Evolutionary conservation across 2,888 invertebrate genomes (phyloP).

Genomic region (Elysia crispata): DNA sequence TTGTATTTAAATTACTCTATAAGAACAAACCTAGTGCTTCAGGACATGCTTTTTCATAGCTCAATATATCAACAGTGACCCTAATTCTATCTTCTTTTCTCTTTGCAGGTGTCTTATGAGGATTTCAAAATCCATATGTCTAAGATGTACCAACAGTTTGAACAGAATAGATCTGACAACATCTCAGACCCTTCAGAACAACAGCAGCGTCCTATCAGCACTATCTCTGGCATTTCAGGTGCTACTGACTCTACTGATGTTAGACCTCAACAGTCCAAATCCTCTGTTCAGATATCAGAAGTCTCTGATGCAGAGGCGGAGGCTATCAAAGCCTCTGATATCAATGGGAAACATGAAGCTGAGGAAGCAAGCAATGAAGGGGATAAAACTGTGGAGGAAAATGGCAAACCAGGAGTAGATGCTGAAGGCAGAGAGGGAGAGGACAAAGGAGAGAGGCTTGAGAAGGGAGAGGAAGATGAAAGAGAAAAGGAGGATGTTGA

Average conservation of each 20-base stretch:
- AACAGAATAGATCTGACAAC: constrained; percentile 94
- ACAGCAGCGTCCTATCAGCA: constrained; percentile 94
- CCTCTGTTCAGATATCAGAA: constrained; percentile 71
- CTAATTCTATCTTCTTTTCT: neutral
- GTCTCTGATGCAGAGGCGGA: constrained; percentile 55
- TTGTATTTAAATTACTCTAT: no score
- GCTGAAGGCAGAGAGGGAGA: constrained; percentile 54
- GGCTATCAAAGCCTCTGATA: constrained; percentile 36
- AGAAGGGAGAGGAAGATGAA: constrained; percentile 41
- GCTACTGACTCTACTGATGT: constrained; percentile 42
- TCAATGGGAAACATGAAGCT: constrained; percentile 64
- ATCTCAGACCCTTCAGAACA: constrained; percentile 95
- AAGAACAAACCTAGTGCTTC: no score
- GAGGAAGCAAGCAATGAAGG: constrained; percentile 49
- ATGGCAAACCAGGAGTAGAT: constrained; percentile 31
- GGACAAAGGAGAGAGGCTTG: constrained; percentile 54
- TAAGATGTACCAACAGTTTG: constrained; percentile 89
- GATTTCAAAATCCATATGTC: constrained; percentile 98
- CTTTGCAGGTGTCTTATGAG: constrained; percentile 92
- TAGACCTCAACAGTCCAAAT: constrained; percentile 62
- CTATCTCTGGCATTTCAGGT: constrained; percentile 87
- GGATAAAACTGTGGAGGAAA: constrained; percentile 19
- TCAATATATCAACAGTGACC: neutral
- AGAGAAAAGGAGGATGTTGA: constrained; percentile 18
- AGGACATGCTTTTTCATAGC: no score